Evolutionary conservation across 2,888 invertebrate species (phyloP).

Genomic region (Ferdinandea cuprea): DNA sequence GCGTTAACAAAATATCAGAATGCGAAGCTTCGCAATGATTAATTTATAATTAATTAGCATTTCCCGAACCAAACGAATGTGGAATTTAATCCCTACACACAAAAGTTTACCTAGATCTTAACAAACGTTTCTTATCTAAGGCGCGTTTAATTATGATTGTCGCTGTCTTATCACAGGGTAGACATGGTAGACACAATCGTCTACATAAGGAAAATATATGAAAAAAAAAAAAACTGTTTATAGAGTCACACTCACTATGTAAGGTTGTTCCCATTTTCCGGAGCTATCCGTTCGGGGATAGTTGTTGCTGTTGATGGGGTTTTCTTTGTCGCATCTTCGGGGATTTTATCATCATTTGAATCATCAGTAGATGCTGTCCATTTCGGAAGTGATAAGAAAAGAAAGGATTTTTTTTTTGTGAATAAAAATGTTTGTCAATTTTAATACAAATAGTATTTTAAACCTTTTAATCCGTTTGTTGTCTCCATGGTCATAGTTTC

Average conservation of each 20-base stretch:
- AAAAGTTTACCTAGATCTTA: constrained; percentile 21
- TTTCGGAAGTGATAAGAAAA: constrained; percentile 1
- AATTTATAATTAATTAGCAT: constrained; percentile 14
- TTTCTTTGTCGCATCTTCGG: constrained; percentile 40
- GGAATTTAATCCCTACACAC: constrained; percentile 20
- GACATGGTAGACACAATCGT: constrained; percentile 12
- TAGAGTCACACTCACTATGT: constrained; percentile 34
- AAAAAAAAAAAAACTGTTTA: neutral
- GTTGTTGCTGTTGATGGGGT: constrained; percentile 10
- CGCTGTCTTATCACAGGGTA: constrained; percentile 3
- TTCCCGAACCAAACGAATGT: neutral
- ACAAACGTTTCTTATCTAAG: constrained; percentile 41
- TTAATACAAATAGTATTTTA: neutral
- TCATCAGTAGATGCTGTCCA: constrained; percentile 30
- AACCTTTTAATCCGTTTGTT: constrained; percentile 43
- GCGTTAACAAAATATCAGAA: neutral
- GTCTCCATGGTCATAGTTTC: constrained; percentile 17
- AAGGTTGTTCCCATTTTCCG: constrained; percentile 48
- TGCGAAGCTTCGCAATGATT: neutral
- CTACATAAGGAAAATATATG: no score
- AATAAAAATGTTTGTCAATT: neutral
- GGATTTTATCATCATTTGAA: constrained; percentile 18
- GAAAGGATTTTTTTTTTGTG: neutral
- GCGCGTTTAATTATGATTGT: constrained; percentile 18
- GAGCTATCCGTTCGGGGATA: neutral